Percentiles rank a stretch among this genome's conserved stretches.
Conservation (phyloP, 2,888 invertebrate genomes). For the Xestia ashworthii region DNA sequence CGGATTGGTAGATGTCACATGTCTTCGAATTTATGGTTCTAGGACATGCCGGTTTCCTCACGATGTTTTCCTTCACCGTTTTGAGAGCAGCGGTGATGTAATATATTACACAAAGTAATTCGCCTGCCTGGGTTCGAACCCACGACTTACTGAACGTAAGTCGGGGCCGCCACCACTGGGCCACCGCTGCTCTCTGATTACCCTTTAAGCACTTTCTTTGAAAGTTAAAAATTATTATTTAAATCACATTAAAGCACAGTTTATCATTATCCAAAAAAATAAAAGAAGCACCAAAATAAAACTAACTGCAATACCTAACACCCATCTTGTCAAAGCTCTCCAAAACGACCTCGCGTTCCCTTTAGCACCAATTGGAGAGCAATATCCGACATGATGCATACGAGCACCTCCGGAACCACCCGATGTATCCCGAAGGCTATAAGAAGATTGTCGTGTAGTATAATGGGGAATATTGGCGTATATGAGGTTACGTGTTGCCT, state of each 20-base stretch:
- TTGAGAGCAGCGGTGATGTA: no score
- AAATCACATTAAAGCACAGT: neutral
- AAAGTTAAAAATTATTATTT: no score
- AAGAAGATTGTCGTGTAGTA: constrained; percentile 16
- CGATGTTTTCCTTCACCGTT: no score
- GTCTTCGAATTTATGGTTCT: no score
- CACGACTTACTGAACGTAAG: no score
- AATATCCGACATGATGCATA: constrained; percentile 67
- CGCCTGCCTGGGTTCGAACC: no score
- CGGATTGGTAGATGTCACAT: no score
- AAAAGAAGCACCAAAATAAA: constrained; percentile 3
- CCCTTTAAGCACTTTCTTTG: no score
- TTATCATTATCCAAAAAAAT: neutral
- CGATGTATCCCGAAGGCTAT: constrained; percentile 45
- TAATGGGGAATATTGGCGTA: constrained; percentile 39
- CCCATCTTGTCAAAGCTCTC: constrained; percentile 15
- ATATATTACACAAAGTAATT: no score
- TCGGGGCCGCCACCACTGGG: no score
- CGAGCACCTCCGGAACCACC: constrained; percentile 29
- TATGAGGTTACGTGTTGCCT: neutral
- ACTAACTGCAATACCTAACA: neutral
- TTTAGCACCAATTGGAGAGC: constrained; percentile 57
- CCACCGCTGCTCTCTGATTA: no score
- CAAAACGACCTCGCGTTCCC: constrained; percentile 40
- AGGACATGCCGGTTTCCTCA: no score